Conservation (phyloP, 2,797 vertebrate species). For the Coregonus sp. region DNA sequence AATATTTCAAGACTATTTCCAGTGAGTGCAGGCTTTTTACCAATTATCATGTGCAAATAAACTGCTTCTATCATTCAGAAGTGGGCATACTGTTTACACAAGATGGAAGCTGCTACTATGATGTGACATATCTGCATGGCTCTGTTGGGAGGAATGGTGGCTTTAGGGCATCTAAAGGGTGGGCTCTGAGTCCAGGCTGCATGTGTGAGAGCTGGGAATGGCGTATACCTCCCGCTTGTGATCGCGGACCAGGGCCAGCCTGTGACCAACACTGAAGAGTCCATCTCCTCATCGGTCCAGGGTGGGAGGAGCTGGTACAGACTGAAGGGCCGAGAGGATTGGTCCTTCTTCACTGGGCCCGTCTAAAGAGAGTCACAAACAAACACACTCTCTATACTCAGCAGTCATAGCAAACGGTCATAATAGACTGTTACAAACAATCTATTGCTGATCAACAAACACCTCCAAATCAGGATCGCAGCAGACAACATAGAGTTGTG, state of each 20-base stretch:
- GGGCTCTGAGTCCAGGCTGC: slow-evolving; percentile 72
- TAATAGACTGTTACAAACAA: no score
- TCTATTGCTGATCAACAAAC: no score
- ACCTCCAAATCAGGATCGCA: no score
- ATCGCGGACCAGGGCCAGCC: slow-evolving; percentile 69
- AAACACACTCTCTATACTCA: background rate
- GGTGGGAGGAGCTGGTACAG: slow-evolving; percentile 49
- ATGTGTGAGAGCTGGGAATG: slow-evolving; percentile 34
- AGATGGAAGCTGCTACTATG: background rate
- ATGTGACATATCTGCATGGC: slow-evolving; percentile 57
- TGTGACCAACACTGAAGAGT: slow-evolving; percentile 70
- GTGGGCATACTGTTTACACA: background rate
- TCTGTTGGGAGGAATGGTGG: slow-evolving; percentile 51
- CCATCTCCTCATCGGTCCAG: slow-evolving; percentile 25
- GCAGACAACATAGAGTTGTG: no score
- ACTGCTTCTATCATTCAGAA: no score
- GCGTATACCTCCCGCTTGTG: slow-evolving; percentile 47
- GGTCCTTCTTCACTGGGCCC: slow-evolving; percentile 77
- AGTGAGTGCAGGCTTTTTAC: no score
- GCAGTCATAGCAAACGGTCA: no score
- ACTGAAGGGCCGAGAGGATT: slow-evolving; percentile 63
- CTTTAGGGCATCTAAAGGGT: slow-evolving; percentile 53
- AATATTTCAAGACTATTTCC: no score
- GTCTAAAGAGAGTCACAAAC: slow-evolving; percentile 41
- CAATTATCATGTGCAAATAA: no score